Evolutionary conservation across 2,113 vertebrate genomes (phyloP).

Genomic region (Trematocara stigmaticum): DNA sequence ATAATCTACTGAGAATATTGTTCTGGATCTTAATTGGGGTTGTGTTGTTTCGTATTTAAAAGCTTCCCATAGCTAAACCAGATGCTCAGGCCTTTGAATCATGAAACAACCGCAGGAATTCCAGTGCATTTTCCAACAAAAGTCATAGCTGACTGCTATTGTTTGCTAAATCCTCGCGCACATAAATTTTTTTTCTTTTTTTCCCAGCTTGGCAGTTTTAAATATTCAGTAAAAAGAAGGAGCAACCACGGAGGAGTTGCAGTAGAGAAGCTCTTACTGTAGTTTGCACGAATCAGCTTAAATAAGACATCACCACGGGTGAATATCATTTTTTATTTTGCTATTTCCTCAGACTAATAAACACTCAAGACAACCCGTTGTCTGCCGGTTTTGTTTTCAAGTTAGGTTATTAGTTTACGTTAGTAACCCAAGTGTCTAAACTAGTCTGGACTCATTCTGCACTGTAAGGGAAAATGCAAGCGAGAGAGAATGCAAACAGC

Average conservation of each 20-base stretch:
- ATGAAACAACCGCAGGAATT: neutral
- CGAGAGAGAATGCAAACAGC: neutral
- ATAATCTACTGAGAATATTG: neutral
- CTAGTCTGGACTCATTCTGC: neutral
- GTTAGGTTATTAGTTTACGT: neutral
- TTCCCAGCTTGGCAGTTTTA: neutral
- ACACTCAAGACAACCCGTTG: neutral
- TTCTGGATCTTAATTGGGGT: neutral
- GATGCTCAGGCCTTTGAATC: neutral
- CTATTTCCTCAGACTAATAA: neutral
- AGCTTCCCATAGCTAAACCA: neutral
- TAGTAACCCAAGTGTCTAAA: neutral
- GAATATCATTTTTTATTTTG: neutral
- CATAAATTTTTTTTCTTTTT: neutral
- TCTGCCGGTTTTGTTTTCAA: accelerated
- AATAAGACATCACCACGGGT: neutral
- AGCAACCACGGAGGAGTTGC: neutral
- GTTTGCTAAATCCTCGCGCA: neutral
- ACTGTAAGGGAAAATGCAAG: neutral
- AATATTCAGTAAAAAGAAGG: neutral
- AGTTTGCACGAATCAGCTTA: neutral
- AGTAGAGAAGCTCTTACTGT: neutral
- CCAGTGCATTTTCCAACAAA: neutral
- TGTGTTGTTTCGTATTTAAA: neutral
- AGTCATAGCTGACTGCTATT: neutral